Percentiles rank a stretch among this genome's conserved stretches.
These are phyloP conservation scores for Amiota mariae DNA, from an alignment of 2,888 invertebrate species.

Conservation along the genomic window DNA sequence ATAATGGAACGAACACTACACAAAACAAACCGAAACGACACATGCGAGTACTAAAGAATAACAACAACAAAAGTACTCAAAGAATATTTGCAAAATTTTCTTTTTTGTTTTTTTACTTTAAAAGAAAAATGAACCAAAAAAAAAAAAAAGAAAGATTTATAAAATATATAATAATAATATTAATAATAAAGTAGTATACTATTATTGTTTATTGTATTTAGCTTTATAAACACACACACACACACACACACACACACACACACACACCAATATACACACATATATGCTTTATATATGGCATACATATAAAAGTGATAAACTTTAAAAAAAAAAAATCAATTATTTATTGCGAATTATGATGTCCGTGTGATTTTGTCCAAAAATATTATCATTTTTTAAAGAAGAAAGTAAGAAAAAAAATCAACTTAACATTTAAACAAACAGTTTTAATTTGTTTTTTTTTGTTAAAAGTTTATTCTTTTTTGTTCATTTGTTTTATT, in stretches of 20 bases:
- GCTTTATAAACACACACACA: slow-evolving; percentile 21
- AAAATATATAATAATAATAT: neutral
- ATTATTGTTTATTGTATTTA: slow-evolving; percentile 3
- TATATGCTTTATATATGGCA: neutral
- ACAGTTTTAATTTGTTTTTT: neutral
- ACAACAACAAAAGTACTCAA: neutral
- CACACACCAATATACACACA: slow-evolving; percentile 4
- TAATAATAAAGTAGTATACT: neutral
- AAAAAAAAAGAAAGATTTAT: neutral
- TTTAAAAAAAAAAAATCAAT: neutral
- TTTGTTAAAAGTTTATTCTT: slow-evolving; percentile 3
- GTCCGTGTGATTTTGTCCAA: slow-evolving; percentile 22
- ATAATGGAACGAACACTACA: neutral
- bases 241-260: slow-evolving; percentile 11
- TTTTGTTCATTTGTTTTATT: slow-evolving; percentile 10
- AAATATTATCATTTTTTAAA: neutral
- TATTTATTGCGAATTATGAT: neutral
- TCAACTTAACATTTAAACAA: neutral
- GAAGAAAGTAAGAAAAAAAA: neutral
- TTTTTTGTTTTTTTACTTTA: slow-evolving; percentile 11
- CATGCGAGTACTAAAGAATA: neutral
- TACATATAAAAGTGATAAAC: slow-evolving; percentile 24
- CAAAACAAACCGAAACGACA: neutral
- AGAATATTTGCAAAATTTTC: neutral
- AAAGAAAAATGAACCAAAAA: slow-evolving; percentile 14